Conservation (phyloP, 2,113 vertebrate genomes). For the Caloenas nicobarica region DNA sequence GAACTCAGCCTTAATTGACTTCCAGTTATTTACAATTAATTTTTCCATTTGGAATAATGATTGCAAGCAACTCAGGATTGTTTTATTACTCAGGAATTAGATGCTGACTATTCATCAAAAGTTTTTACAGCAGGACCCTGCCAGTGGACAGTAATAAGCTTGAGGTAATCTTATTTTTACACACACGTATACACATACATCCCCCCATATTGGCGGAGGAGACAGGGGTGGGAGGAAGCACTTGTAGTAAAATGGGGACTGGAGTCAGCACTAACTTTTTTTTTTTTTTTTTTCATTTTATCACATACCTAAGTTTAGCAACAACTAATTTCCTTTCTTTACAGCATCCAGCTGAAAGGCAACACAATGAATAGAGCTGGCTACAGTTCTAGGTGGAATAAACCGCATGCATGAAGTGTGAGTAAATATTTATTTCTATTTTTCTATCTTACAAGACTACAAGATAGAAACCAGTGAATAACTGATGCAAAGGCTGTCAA, state of each 20-base stretch:
- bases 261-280: not conserved
- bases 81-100: slow-evolving; percentile 60
- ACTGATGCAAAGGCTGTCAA: not conserved
- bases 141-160: slow-evolving; percentile 51
- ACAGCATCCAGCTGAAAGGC: not conserved
- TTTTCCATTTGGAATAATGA: slow-evolving; percentile 82
- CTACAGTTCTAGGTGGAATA: not conserved
- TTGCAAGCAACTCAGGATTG: slow-evolving; percentile 58
- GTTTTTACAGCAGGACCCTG: slow-evolving; percentile 48
- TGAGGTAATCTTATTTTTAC: slow-evolving; percentile 8
- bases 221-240: not conserved
- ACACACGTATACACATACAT: rapidly evolving
- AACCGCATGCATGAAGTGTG: not conserved
- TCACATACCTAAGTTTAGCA: not conserved
- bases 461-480: not conserved
- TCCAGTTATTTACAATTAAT: slow-evolving; percentile 83
- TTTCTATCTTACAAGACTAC: not conserved
- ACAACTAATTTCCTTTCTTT: not conserved
- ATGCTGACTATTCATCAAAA: slow-evolving; percentile 72
- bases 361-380: not conserved
- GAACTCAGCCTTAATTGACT: slow-evolving; percentile 78
- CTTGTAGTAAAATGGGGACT: not conserved
- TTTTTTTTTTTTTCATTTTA: not conserved
- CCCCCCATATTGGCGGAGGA: not conserved
- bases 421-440: slow-evolving; percentile 20